phyloP scores from a whole-genome alignment of 2,113 vertebrate species.

The Lanius collurio region DNA sequence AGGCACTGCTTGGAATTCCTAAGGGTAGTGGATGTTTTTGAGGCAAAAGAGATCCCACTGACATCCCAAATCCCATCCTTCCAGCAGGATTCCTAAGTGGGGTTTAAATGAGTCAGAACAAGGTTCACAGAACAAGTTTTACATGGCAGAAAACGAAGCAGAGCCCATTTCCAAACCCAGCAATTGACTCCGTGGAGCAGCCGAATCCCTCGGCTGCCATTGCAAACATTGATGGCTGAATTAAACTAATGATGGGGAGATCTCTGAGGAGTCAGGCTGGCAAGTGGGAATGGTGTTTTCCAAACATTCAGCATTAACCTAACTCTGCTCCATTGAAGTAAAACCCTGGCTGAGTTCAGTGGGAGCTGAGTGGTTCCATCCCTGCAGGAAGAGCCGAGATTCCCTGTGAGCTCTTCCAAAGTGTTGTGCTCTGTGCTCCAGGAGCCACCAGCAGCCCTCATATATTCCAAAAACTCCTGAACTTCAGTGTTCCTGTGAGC shows the following conservation, averaged over 20 bases:
- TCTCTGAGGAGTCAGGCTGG: background rate
- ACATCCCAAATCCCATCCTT: background rate
- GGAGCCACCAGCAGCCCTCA: background rate
- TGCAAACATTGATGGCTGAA: background rate
- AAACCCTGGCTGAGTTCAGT: background rate
- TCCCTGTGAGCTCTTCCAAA: background rate
- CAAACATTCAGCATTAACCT: constrained; percentile 22
- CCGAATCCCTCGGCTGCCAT: constrained; percentile 17
- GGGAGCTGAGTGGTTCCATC: background rate
- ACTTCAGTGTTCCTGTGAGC: background rate
- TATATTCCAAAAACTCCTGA: background rate
- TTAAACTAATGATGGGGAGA: constrained; percentile 31
- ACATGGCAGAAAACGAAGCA: background rate
- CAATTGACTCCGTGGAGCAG: background rate
- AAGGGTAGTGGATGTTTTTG: background rate
- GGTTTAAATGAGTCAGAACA: background rate
- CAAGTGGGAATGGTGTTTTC: background rate
- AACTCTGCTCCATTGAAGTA: background rate
- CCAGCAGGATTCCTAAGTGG: background rate
- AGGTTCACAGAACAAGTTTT: background rate
- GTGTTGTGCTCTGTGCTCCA: background rate
- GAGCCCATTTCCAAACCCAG: background rate
- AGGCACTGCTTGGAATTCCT: background rate
- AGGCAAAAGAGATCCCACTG: background rate
- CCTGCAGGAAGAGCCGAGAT: background rate